Evolutionary conservation across 2,797 vertebrate species (phyloP).

Genomic region (Trematocara caparti): DNA sequence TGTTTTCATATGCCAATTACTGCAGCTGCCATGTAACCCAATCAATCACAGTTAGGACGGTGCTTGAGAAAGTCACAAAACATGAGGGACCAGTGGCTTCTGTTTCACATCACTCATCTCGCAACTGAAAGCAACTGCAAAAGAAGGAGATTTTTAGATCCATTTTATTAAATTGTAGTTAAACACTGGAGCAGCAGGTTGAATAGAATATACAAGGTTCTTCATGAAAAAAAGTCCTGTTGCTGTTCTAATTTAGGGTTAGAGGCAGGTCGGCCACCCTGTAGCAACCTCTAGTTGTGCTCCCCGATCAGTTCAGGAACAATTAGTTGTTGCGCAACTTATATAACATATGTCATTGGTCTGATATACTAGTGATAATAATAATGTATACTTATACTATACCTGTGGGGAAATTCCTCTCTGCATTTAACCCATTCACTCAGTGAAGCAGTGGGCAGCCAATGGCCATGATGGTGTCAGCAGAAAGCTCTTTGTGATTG

Average conservation of each 20-base stretch:
- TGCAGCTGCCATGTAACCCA: slow-evolving; percentile 6
- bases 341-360: not conserved
- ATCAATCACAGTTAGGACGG: slow-evolving; percentile 53
- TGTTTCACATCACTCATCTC: slow-evolving; percentile 48
- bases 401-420: not conserved
- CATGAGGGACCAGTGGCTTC: slow-evolving; percentile 36
- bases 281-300: not conserved
- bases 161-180: not conserved
- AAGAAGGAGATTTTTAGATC: not conserved
- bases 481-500: not conserved
- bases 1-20: slow-evolving; percentile 55
- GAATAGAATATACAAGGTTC: not conserved
- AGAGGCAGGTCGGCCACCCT: not conserved
- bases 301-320: not conserved
- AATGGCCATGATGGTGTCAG: not conserved
- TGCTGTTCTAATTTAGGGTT: not conserved
- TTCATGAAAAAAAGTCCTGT: not conserved
- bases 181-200: not conserved
- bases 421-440: not conserved
- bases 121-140: slow-evolving; percentile 18
- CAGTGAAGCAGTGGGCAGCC: not conserved
- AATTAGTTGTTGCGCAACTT: not conserved
- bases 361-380: not conserved
- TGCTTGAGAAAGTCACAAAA: slow-evolving; percentile 44
- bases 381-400: not conserved